These are phyloP conservation scores for Dipodomys stephensi DNA, from an alignment of 2,113 vertebrate species.

Conservation along the genomic window DNA sequence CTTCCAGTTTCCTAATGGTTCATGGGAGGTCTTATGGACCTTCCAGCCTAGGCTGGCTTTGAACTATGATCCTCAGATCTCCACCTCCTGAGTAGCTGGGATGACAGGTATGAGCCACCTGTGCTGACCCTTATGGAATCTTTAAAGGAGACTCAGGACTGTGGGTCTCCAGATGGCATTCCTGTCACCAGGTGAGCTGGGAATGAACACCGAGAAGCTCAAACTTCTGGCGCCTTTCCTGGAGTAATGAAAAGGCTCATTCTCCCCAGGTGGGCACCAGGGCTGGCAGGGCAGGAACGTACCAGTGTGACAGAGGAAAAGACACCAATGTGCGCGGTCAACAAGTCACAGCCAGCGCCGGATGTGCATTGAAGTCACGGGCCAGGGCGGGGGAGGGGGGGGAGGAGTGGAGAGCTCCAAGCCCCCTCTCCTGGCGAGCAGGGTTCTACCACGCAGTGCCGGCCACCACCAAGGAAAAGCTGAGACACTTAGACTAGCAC, in stretches of 20 bases:
- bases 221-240: neutral
- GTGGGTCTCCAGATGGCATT: neutral
- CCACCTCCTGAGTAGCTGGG: too few relatives aligned
- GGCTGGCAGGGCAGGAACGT: neutral
- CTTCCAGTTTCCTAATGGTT: neutral
- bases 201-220: neutral
- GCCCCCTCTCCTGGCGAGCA: conserved; percentile 12
- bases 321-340: conserved; percentile 12
- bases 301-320: neutral
- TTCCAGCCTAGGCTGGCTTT: too few relatives aligned
- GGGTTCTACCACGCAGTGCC: neutral
- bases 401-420: conserved; percentile 5
- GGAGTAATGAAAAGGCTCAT: conserved; percentile 32
- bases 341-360: conserved; percentile 42
- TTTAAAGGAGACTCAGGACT: neutral
- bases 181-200: neutral
- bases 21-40: too few relatives aligned
- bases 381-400: too few relatives aligned
- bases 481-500: neutral
- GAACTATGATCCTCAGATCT: too few relatives aligned
- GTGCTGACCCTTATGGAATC: neutral
- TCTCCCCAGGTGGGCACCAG: neutral
- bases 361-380: conserved; percentile 43
- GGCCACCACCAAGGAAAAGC: neutral
- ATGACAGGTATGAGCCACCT: too few relatives aligned